A percentile compares a stretch with the other conserved stretches of the same genome.
phyloP scores from a whole-genome alignment of 2,113 vertebrate genomes.

The Malurus melanocephalus region DNA sequence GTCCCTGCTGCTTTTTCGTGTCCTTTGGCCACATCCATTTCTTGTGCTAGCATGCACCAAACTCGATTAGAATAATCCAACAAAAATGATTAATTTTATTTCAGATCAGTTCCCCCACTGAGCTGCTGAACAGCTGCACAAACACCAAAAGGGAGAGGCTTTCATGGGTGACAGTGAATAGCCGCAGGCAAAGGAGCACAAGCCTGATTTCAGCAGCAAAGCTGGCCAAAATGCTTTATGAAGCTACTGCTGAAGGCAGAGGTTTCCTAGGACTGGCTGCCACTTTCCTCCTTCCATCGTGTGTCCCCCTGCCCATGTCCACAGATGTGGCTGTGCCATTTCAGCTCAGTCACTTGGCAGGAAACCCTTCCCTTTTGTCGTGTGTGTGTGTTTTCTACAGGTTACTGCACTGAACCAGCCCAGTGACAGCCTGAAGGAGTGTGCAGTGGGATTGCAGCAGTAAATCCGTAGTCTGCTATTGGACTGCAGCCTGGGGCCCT shows the following conservation, averaged over 20 bases:
- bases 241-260: background rate
- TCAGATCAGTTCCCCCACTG: background rate
- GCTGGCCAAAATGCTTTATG: background rate
- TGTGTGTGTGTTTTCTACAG: background rate
- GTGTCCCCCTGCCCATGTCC: rapidly evolving
- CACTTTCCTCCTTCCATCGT: rapidly evolving
- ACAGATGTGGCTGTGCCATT: background rate
- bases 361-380: background rate
- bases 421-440: background rate
- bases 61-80: background rate
- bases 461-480: background rate
- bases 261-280: background rate
- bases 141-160: background rate
- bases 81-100: background rate
- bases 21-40: background rate
- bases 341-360: background rate
- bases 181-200: rapidly evolving
- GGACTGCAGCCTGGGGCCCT: background rate
- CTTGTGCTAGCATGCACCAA: background rate
- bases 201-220: background rate
- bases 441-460: background rate
- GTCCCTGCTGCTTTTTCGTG: background rate
- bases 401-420: background rate
- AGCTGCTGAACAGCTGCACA: background rate
- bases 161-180: background rate